Evolutionary conservation across 2,888 invertebrate species (phyloP), one percentile per base, ranked within the genome.

Genomic region (Enchytraeus crypticus): DNA sequence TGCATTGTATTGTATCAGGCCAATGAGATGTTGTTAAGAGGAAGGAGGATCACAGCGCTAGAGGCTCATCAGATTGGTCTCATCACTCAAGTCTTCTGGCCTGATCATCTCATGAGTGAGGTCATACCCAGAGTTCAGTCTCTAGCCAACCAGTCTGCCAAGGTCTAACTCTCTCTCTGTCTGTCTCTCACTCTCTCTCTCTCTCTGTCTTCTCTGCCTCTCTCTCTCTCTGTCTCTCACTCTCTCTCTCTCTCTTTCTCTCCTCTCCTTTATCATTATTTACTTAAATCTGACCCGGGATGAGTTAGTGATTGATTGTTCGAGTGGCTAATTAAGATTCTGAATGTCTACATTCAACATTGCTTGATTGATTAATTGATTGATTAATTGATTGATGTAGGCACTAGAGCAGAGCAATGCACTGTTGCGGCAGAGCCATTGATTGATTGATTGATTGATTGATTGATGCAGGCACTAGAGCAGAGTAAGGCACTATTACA

Each of bases 21-120:
- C 18, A 84, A 84, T 66, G 87, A 88, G 73, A 79, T 89, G 69
- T 78, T 89, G 64, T 83, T 86, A 74, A 83, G 85, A 32, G 85
- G 87, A 32, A 84, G 89, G 57, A 86, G 85, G 70, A 76, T 93
- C 67, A 87, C 88, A n/a, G 88, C 91, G 0, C 83, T 85, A 18
- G 90, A 90, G 77, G 92, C 89, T 1, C 80, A 86, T 59, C 83
- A 85, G 63, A 84, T 85, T 59, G 92, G 92, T 1, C 83, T 95
- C 56, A 86, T 92, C 26, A 87, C 88, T 55, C 87, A 88, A 74
- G 84, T 88, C 55, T 82, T 91, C 66, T 87, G 88, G 86, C 86
- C 88, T 0, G 86, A 86, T 64, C 84, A 85, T 70, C 88, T 90
- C 73, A 84, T 85, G 70, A 86, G 87, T 59, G 88, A 90, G 75